Evolutionary conservation across 2,888 invertebrate species (phyloP), one percentile per base, ranked within the genome.

Genomic region (Drosophila tanythrix): DNA sequence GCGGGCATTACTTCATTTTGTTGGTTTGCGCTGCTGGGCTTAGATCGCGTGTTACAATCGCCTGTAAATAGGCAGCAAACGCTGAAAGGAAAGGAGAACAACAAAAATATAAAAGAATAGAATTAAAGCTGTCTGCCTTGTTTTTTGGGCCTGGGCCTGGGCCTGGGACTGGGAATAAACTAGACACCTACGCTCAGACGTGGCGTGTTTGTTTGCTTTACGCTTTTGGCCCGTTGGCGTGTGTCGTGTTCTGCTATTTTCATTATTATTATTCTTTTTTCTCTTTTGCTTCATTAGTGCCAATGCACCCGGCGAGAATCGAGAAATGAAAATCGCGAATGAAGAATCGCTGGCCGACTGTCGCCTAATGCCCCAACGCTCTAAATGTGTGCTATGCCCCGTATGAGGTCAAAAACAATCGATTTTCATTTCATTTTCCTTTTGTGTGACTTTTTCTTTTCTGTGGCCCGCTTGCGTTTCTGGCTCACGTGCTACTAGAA

Each of bases 401-500:
- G 36, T 79, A 82, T 88, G 91, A 91, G 90, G 91, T 90, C 90
- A 90, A 90, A 90, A 91, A 83, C 90, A 90, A 90, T 90, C 90
- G 90, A 90, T 90, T 90, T 89, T 90, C 77, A 78, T 83, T 77
- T 84, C 73, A 72, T 75, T 81, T 74, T 75, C 70, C 74, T 73
- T 68, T 65, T 33, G 33, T 64, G 70, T 35, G 55, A 71, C 59
- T 70, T 70, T 71, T 76, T 72, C 61, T 71, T 74, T 75, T 83
- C 58, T 64, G 72, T 72, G 73, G 65, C 61, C 48, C 55, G 63
- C 46, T 73, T 58, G 50, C 58, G 65, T 57, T 77, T 74, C 74
- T 78, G 68, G 79, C 74, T 80, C 89, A 87, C 85, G 85, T 85
- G 89, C 78, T 64, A 72, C 74, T 52, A 51, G 57, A 61, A 64